phyloP scores from a whole-genome alignment of 1,140 invertebrate genomes.

The Monochamus saltuarius region DNA sequence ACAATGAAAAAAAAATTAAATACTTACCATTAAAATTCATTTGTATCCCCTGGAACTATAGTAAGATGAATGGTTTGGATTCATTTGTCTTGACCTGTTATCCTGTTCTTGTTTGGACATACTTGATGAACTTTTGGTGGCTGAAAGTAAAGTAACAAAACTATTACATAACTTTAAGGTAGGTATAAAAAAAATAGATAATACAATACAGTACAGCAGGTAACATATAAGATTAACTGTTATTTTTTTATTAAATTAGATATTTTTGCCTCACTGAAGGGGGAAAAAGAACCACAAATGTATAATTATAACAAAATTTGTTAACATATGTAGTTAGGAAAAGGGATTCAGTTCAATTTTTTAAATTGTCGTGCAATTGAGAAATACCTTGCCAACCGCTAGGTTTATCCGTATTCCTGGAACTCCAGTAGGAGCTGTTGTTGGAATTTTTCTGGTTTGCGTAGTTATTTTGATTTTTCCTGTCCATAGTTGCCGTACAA shows the following conservation, averaged over 20 bases:
- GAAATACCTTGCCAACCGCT: constrained; percentile 5
- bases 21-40: too few species aligned
- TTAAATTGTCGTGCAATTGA: neutral
- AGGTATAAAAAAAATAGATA: neutral
- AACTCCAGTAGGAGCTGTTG: constrained; percentile 7
- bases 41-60: constrained; percentile 7
- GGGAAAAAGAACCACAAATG: too few species aligned
- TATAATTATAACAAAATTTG: too few species aligned
- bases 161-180: neutral
- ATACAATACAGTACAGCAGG: too few species aligned
- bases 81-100: constrained; percentile 20
- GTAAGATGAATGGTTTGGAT: constrained; percentile 20
- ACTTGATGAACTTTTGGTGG: constrained; percentile 3
- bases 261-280: too few species aligned
- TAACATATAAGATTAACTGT: too few species aligned
- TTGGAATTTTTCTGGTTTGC: constrained; percentile 16
- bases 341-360: neutral
- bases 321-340: neutral
- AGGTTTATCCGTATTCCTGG: constrained; percentile 9
- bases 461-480: constrained; percentile 1
- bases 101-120: constrained; percentile 17
- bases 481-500: neutral
- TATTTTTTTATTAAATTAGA: too few species aligned
- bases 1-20: too few species aligned
- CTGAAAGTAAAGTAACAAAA: constrained; percentile 4